Conservation (phyloP, 2,113 vertebrate species). For the Cathartes aura region DNA sequence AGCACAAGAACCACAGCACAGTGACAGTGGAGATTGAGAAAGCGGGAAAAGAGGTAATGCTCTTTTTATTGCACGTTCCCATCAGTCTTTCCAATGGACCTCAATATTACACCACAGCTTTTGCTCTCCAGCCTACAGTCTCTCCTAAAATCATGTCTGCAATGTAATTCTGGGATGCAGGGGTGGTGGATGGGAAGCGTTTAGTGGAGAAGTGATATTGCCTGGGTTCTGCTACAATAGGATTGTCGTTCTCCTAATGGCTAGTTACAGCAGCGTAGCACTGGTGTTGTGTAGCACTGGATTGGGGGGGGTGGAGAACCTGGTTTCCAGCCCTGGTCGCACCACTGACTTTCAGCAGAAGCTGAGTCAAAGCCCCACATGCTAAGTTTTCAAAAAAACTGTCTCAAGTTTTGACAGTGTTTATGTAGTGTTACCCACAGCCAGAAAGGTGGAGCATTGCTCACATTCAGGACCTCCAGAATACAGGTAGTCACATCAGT, state of each 20-base stretch:
- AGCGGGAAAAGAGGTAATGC: constrained; percentile 82
- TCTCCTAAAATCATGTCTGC: not conserved
- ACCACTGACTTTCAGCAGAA: not conserved
- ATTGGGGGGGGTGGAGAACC: not conserved
- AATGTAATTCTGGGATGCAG: not conserved
- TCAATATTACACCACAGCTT: not conserved
- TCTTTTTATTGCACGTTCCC: not conserved
- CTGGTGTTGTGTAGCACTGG: not conserved
- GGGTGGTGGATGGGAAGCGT: not conserved
- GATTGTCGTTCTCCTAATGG: rapidly evolving
- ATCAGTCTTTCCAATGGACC: not conserved
- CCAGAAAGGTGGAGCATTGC: not conserved
- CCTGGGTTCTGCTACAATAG: not conserved
- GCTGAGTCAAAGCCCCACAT: not conserved
- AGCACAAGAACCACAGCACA: constrained; percentile 86
- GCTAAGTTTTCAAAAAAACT: not conserved
- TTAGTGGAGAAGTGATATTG: not conserved
- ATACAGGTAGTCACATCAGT: not conserved
- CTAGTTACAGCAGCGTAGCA: not conserved
- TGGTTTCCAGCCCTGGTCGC: not conserved
- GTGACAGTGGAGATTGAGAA: constrained; percentile 86
- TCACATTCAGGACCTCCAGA: not conserved
- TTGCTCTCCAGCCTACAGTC: not conserved
- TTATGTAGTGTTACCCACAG: not conserved
- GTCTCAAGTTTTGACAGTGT: not conserved